These are phyloP conservation scores for Mythimna pallens DNA, from an alignment of 2,888 invertebrate species.

Conservation along the genomic window DNA sequence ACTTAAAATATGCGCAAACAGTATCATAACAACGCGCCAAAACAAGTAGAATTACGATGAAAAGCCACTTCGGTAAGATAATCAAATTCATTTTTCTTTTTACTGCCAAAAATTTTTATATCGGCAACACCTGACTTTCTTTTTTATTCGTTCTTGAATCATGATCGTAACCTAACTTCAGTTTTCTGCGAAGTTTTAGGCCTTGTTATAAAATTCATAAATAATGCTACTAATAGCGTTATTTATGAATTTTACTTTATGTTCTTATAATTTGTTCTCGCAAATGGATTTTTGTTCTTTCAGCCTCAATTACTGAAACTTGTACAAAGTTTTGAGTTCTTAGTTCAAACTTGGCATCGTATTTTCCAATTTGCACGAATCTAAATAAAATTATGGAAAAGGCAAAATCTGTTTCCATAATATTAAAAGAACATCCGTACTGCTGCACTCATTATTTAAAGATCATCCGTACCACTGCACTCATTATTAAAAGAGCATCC, in stretches of 20 bases:
- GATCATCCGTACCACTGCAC: too few species aligned
- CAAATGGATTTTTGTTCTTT: background rate
- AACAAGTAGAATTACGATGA: slow-evolving; percentile 34
- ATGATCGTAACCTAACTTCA: slow-evolving; percentile 25
- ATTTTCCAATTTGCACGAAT: background rate
- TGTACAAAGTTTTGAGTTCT: background rate
- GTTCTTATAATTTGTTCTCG: background rate
- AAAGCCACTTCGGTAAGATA: slow-evolving; percentile 27
- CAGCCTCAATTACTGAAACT: background rate
- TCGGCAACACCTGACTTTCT: slow-evolving; percentile 40
- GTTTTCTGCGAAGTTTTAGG: slow-evolving; percentile 13
- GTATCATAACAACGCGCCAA: slow-evolving; percentile 30
- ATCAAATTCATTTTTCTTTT: slow-evolving; percentile 46
- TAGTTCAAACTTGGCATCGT: background rate
- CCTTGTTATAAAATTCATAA: slow-evolving; percentile 2
- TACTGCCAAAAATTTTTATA: slow-evolving; percentile 40
- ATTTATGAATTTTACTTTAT: background rate
- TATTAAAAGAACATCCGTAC: background rate
- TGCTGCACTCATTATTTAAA: too few species aligned
- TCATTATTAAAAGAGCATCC: too few species aligned
- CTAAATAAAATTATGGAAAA: background rate
- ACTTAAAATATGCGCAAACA: slow-evolving; percentile 48
- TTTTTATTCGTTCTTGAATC: slow-evolving; percentile 38
- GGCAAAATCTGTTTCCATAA: background rate
- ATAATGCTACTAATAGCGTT: background rate